A percentile compares a stretch with the other conserved stretches of the same genome.
Evolutionary conservation across 2,797 vertebrate genomes (phyloP).

Genomic region (Anomalospiza imberbis): DNA sequence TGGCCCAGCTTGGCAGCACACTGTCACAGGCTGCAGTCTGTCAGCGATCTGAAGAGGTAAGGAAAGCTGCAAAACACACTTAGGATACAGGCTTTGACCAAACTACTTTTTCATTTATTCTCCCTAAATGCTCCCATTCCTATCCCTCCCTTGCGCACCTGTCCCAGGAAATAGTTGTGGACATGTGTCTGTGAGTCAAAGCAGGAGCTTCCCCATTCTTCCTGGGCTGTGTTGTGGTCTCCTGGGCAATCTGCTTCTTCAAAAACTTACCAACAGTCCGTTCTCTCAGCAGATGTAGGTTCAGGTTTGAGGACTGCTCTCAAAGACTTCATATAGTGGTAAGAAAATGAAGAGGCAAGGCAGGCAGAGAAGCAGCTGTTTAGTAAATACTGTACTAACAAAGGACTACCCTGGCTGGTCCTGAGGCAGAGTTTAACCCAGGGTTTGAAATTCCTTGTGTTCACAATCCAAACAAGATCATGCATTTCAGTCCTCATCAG

Average conservation of each 20-base stretch:
- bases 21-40: constrained; percentile 79
- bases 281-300: background rate
- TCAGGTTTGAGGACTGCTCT: background rate
- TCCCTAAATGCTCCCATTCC: background rate
- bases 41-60: constrained; percentile 86
- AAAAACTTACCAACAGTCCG: background rate
- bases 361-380: background rate
- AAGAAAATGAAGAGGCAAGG: background rate
- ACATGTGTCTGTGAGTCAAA: background rate
- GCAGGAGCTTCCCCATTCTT: background rate
- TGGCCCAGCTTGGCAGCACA: constrained; percentile 70
- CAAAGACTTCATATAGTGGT: background rate
- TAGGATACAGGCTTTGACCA: background rate
- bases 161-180: background rate
- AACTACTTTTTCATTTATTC: background rate
- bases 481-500: background rate
- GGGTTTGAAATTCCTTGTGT: background rate
- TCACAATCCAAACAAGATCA: background rate
- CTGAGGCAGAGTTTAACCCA: background rate
- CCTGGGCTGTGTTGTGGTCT: background rate
- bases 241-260: background rate
- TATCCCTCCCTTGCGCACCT: background rate
- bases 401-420: background rate
- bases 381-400: background rate
- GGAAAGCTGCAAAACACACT: background rate